A percentile compares a stretch with the other conserved stretches of the same genome.
phyloP scores from a whole-genome alignment of 2,113 vertebrate genomes.

The Piaya cayana region DNA sequence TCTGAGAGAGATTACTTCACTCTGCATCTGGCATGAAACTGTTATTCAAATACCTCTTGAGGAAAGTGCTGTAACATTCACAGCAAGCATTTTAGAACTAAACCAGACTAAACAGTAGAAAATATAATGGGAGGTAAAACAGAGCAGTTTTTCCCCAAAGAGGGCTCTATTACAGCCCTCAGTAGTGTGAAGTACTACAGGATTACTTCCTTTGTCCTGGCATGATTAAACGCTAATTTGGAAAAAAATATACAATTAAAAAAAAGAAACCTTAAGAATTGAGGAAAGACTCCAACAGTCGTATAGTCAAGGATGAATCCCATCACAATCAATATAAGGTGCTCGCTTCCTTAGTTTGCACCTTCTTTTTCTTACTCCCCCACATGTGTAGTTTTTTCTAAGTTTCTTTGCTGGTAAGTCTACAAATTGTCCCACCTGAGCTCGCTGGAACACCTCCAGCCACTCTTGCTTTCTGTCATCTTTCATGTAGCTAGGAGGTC shows the following conservation, averaged over 20 bases:
- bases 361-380: neutral
- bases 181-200: neutral
- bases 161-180: conserved; percentile 14
- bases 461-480: neutral
- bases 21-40: neutral
- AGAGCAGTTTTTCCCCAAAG: neutral
- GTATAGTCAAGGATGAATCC: neutral
- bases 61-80: neutral
- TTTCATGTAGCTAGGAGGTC: neutral
- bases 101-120: conserved; percentile 34
- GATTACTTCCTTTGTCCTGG: conserved; percentile 12
- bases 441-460: neutral
- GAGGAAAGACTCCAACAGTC: neutral
- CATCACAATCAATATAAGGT: neutral
- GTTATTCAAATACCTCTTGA: neutral
- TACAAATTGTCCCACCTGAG: neutral
- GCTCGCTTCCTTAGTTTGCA: neutral
- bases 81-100: neutral
- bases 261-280: neutral
- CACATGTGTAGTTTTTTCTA: neutral
- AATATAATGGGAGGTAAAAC: neutral
- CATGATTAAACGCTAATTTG: conserved; percentile 41
- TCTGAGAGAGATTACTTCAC: neutral
- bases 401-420: neutral
- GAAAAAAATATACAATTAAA: neutral